Evolutionary conservation across 2,888 invertebrate species (phyloP), one percentile per base, ranked within the genome.

Genomic region (Taenaris catops): DNA sequence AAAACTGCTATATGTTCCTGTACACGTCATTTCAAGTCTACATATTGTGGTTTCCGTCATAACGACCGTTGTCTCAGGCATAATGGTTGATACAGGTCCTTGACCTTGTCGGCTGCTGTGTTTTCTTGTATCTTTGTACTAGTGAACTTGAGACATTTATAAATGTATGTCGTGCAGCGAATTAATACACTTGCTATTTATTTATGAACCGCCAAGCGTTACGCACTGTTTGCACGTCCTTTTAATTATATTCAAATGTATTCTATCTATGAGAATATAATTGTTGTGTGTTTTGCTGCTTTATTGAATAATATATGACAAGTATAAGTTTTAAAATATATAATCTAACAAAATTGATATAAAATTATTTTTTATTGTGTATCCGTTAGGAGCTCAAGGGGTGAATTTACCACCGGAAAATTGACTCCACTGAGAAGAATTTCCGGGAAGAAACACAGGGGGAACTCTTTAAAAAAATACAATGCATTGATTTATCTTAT

Each of bases 21-120:
- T 24, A 10, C 14, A 26, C 51, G 49, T 51, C 46, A 53, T 41
- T 38, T 31, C 31, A 29, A 29, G 26, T 28, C 25, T 21, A 36
- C 31, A 23, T 19, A 8, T 29, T 37, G 28, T 40, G 14, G 46
- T 49, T 53, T 53, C 48, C 48, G 51, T 54, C 46, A 49, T 44
- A 46, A 44, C 53, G 47, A 51, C 52, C 7, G 12, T 2, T 9
- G 8, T 3, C 53, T 47, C 44, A 39, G 35, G 33, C 29, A 48
- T 45, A 41, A 38, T 43, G 45, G 46, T 44, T 44, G 47, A 39
- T 34, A 28, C 27, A 36, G 48, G 44, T 53, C 46, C 47, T 52
- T 55, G 51, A 55, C 53, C 54, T 49, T 50, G 43, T 29, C 35
- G 29, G 25, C 29, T 44, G 43, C 47, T 46, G 38, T 44, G 40